phyloP scores from a whole-genome alignment of 2,113 vertebrate genomes.

The Equus quagga region DNA sequence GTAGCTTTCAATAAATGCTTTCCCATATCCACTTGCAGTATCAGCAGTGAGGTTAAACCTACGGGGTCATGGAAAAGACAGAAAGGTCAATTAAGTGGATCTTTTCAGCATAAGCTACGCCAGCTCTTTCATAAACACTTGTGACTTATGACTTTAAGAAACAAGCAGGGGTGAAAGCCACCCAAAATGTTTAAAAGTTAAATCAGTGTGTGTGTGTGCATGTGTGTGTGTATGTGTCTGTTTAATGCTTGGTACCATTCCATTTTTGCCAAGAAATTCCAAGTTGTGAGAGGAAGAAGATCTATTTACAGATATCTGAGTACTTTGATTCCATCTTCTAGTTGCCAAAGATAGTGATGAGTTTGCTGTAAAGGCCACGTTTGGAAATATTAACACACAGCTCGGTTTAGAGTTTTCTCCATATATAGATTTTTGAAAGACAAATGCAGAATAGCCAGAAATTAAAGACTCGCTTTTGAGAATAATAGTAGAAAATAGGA shows the following conservation, averaged over 20 bases:
- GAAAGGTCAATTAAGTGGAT: slow-evolving; percentile 57
- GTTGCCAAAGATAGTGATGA: background rate
- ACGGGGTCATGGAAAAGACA: slow-evolving; percentile 38
- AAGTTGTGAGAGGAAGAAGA: background rate
- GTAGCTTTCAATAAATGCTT: slow-evolving; percentile 72
- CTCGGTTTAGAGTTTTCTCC: background rate
- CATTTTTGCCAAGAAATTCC: background rate
- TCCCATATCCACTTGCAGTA: slow-evolving; percentile 62
- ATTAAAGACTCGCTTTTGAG: background rate
- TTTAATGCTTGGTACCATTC: background rate
- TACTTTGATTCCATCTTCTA: background rate
- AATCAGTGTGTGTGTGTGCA: background rate
- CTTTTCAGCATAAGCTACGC: background rate
- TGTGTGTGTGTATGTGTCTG: background rate
- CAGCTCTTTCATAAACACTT: slow-evolving; percentile 39
- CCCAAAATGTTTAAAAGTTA: background rate
- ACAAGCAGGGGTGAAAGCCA: slow-evolving; percentile 38
- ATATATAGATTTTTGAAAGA: background rate
- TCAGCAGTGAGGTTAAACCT: slow-evolving; percentile 68
- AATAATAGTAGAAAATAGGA: background rate
- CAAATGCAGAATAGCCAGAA: background rate
- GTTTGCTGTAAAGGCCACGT: background rate
- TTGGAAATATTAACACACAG: background rate
- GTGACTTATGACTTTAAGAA: slow-evolving; percentile 21
- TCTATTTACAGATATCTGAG: background rate